Conservation (phyloP, 2,888 invertebrate genomes). For the Antheraea assamensis region DNA sequence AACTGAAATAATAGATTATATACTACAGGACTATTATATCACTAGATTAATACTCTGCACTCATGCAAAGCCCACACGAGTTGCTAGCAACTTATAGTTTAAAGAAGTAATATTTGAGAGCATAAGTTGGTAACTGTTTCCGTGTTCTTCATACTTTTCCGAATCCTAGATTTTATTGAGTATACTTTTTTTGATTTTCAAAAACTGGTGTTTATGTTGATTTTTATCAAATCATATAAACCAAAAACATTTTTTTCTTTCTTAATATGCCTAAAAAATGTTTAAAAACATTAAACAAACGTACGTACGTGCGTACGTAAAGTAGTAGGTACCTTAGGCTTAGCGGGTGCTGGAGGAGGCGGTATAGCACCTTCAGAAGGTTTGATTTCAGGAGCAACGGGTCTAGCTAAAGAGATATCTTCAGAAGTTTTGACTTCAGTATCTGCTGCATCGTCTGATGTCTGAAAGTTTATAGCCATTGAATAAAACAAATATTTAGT, state of each 20-base stretch:
- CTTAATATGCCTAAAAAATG: neutral
- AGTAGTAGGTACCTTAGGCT: conserved; percentile 57
- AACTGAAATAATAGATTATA: no score
- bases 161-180: neutral
- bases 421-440: conserved; percentile 45
- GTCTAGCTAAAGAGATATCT: conserved; percentile 69
- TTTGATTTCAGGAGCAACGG: conserved; percentile 70
- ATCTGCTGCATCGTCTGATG: conserved; percentile 34
- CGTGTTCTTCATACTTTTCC: neutral
- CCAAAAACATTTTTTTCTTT: neutral
- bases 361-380: conserved; percentile 73
- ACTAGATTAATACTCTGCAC: no score
- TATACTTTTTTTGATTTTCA: neutral
- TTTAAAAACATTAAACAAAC: no score
- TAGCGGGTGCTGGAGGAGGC: conserved; percentile 69
- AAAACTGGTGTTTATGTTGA: neutral
- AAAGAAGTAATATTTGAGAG: no score
- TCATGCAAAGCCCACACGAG: no score
- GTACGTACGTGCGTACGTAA: no score
- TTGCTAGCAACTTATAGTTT: no score
- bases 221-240: neutral
- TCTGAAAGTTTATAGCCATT: conserved; percentile 24
- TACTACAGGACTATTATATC: no score
- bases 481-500: no score
- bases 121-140: neutral